Base-by-base conservation (phyloP, 1,140 invertebrate species). In the Oreohelix idahoensis region DNA sequence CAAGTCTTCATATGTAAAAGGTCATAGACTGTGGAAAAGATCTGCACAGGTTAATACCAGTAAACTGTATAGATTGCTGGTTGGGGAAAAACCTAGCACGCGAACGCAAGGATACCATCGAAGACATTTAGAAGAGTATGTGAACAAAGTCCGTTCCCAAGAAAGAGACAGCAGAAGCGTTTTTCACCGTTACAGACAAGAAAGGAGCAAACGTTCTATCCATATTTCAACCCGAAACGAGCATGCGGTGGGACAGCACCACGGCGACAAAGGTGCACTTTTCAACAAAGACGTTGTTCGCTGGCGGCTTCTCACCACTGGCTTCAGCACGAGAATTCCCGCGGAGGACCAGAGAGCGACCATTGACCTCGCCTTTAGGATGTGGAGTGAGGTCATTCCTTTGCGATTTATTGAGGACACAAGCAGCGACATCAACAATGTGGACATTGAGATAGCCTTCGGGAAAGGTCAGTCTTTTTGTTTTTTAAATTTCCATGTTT, bases 341-440 rank as follows among this genome's bases (percentile, higher is more conserved):
- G 87, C 91, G 17, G 90, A 90, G 69, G 90, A 92, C 39, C 93
- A 93, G 86, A 85, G 92, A 76, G 90, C 92, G 11, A 91, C 90
- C 23, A 87, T 94, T 35, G 89, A 91, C 53, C 87, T 93, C 39
- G 93, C 93, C 35, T 93, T 94, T 86, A 86, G 93, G 73, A 93
- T 93, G 92, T 94, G 93, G 93, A 92, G 90, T 74, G 93, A 93
- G 86, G 93, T 93, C 10, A 93, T 93, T 66, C 93, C 93, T 0
- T 77, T 92, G 8, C 86, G 89, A 11, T 94, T 94, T 83, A 83
- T 90, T 45, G 92, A 93, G 86, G 91, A 93, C 81, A 88, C 83
- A 0, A 84, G 77, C 13, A 90, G 91, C 32, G 87, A 91, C 84
- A 89, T 92, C 38, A 83, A 88, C 58, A 87, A 88, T 77, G 91